phyloP scores from a whole-genome alignment of 2,888 invertebrate species.

The Mimumesa dahlbomi region DNA sequence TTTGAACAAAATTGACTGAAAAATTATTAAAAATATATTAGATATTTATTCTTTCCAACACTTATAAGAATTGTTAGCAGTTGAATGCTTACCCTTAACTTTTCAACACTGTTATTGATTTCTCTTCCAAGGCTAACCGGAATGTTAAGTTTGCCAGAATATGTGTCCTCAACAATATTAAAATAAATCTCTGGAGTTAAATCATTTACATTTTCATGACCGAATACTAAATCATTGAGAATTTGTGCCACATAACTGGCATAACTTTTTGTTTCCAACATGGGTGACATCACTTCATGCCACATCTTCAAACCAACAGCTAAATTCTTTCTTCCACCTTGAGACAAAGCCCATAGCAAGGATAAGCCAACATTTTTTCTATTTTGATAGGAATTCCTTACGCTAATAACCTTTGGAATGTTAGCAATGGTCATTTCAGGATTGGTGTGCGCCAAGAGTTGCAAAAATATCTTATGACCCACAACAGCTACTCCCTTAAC shows the following conservation, averaged over 20 bases:
- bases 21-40: constrained; percentile 24
- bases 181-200: constrained; percentile 83
- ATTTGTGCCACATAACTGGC: constrained; percentile 85
- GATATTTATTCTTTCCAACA: background rate
- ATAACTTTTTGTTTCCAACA: constrained; percentile 87
- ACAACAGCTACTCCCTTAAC: constrained; percentile 84
- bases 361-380: constrained; percentile 87
- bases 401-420: constrained; percentile 84
- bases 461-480: constrained; percentile 87
- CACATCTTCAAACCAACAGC: constrained; percentile 87
- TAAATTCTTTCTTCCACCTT: constrained; percentile 86
- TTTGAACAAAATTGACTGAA: constrained; percentile 73
- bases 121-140: constrained; percentile 83
- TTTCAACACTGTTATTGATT: constrained; percentile 82
- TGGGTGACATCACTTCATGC: constrained; percentile 88
- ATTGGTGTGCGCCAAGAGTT: constrained; percentile 85
- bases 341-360: constrained; percentile 89
- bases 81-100: constrained; percentile 81
- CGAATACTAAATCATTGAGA: constrained; percentile 82
- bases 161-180: constrained; percentile 84
- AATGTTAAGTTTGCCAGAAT: constrained; percentile 82
- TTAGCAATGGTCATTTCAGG: constrained; percentile 85
- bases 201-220: constrained; percentile 79
- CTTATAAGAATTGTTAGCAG: background rate
- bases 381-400: constrained; percentile 89